Percentiles rank a stretch among this genome's conserved stretches.
These are phyloP conservation scores for Drosophila novamexicana DNA, from an alignment of 1,140 invertebrate species.

Conservation along the genomic window DNA sequence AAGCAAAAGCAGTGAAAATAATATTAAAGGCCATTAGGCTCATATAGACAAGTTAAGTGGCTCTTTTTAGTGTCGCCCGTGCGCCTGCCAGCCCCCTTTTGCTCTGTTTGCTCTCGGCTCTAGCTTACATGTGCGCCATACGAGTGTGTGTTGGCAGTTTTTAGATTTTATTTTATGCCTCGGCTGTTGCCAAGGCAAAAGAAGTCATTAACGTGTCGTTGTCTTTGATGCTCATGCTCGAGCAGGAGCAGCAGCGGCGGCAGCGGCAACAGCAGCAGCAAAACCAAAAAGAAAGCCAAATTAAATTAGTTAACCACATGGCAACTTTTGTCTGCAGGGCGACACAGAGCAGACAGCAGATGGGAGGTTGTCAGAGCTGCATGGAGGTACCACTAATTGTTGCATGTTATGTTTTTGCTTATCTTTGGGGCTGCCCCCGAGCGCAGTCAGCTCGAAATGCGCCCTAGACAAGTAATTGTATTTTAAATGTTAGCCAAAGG, in stretches of 20 bases:
- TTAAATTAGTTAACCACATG: conserved; percentile 84
- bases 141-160: conserved; percentile 56
- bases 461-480: conserved; percentile 68
- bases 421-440: conserved; percentile 50
- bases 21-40: conserved; percentile 84
- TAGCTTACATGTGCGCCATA: conserved; percentile 57
- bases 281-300: conserved; percentile 71
- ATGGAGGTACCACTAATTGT: conserved; percentile 73
- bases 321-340: conserved; percentile 72
- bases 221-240: conserved; percentile 71
- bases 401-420: conserved; percentile 82
- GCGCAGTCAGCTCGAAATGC: conserved; percentile 56
- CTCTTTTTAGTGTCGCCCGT: conserved; percentile 62
- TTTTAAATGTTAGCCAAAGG: conserved; percentile 76
- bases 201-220: conserved; percentile 83
- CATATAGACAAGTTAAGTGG: conserved; percentile 84
- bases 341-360: conserved; percentile 14
- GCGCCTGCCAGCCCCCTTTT: not conserved
- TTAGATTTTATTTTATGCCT: conserved; percentile 80
- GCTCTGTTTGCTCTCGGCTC: conserved; percentile 14
- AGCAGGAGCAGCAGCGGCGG: not conserved
- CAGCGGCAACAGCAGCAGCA: conserved; percentile 7
- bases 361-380: not conserved
- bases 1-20: conserved; percentile 77
- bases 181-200: conserved; percentile 71